Evolutionary conservation across 2,797 vertebrate species (phyloP).

Genomic region (Gadopsis marmoratus): DNA sequence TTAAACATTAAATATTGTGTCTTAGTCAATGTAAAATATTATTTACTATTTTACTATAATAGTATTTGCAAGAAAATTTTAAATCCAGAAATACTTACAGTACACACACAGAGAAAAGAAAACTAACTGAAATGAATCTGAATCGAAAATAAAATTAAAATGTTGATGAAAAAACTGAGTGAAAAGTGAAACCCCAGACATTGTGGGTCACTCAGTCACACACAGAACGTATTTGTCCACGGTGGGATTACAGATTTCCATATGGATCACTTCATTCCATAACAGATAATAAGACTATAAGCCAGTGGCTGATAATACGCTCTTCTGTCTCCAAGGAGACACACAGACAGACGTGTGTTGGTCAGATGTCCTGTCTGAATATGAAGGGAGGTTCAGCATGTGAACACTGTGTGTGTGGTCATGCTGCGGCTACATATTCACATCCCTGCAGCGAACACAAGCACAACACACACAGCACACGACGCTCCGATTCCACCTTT

Average conservation of each 20-base stretch:
- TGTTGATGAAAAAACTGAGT: background rate
- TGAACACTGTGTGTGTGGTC: conserved; percentile 9
- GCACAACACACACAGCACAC: background rate
- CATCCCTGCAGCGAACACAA: conserved; percentile 1
- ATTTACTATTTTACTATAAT: too few relatives aligned
- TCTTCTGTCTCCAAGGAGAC: conserved; percentile 17
- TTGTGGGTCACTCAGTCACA: background rate
- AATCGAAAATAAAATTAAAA: too few relatives aligned
- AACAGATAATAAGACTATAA: conserved; percentile 42
- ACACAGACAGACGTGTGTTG: background rate
- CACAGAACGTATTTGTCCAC: background rate
- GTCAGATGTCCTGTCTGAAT: conserved; percentile 15
- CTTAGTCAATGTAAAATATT: too few relatives aligned
- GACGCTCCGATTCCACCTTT: background rate
- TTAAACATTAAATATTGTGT: too few relatives aligned
- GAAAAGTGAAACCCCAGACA: background rate
- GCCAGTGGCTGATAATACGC: conserved; percentile 21
- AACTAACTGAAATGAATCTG: background rate
- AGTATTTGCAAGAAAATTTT: too few relatives aligned
- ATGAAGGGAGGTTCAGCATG: conserved; percentile 1
- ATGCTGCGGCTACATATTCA: background rate
- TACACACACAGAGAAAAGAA: too few relatives aligned
- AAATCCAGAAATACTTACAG: too few relatives aligned
- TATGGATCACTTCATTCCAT: conserved; percentile 37
- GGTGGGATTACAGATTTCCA: conserved; percentile 48